A percentile compares a stretch with the other conserved stretches of the same genome.
Conservation (phyloP, 2,113 vertebrate genomes). For the Craseonycteris thonglongyai region DNA sequence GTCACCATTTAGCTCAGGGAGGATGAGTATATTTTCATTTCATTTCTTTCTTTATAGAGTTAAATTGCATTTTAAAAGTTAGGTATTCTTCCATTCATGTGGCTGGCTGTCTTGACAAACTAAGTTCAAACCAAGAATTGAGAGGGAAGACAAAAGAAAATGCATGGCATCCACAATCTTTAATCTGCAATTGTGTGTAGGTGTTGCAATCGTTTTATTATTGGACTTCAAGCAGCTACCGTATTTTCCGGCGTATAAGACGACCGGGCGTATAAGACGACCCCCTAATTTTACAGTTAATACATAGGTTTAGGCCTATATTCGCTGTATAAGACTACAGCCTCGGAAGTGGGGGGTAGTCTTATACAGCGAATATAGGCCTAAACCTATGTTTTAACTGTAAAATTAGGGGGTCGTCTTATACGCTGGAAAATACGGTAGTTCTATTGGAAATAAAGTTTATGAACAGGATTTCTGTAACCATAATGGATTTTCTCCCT, state of each 20-base stretch:
- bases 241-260: too few relatives aligned
- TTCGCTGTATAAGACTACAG: too few relatives aligned
- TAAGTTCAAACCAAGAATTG: slow-evolving; percentile 37
- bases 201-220: slow-evolving; percentile 62
- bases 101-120: background rate
- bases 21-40: background rate
- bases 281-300: too few relatives aligned
- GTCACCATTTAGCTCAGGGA: background rate
- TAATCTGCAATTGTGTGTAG: slow-evolving; percentile 55
- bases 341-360: too few relatives aligned
- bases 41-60: slow-evolving; percentile 14
- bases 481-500: slow-evolving; percentile 37
- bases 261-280: too few relatives aligned
- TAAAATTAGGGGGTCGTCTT: too few relatives aligned
- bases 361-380: too few relatives aligned
- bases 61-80: background rate
- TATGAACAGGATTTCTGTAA: slow-evolving; percentile 58
- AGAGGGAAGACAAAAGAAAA: slow-evolving; percentile 28
- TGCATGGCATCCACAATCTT: slow-evolving; percentile 34
- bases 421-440: too few relatives aligned
- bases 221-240: slow-evolving; percentile 60
- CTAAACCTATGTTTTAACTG: too few relatives aligned
- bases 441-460: slow-evolving; percentile 55
- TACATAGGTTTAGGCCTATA: too few relatives aligned
- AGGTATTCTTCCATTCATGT: background rate